Base-by-base conservation (phyloP, 2,797 vertebrate genomes). In the Novumbra hubbsi region DNA sequence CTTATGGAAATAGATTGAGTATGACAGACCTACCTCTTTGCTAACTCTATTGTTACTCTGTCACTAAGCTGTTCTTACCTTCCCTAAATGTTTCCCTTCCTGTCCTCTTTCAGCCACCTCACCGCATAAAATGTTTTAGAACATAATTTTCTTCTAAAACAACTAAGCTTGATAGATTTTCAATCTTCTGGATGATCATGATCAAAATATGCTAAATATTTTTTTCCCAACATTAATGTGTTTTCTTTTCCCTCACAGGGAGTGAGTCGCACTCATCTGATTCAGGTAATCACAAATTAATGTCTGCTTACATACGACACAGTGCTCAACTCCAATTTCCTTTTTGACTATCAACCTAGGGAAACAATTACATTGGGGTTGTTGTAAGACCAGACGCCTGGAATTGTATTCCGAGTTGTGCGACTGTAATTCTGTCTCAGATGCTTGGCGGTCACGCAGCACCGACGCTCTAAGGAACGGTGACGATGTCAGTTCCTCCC, bases 181-280 rank as follows among this genome's bases (percentile, higher is more conserved):
- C 8, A 27, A 27, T 2, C 55, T 24, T 12, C n/a, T 60, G 55
- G 24, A 27, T 12, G n/a, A n/a, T n/a, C n/a, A n/a, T n/a, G n/a
- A n/a, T n/a, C n/a, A n/a, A n/a, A n/a, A n/a, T n/a, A n/a, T n/a
- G n/a, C n/a, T n/a, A n/a, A n/a, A n/a, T n/a, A n/a, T n/a, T n/a
- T n/a, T 49, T 45, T 27, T 19, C 34, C 8, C 65, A 30, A 27
- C 48, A 8, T 21, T 5, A 60, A 52, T 19, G n/a, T 86, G 12
- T 83, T 68, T 9, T 82, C 88, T 88, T 71, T 88, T 86, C 88
- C 75, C 84, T 81, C 83, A 52, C 89, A 99, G 98, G 96, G 62
- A 94, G 93, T 92, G 97, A 97, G 84, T 94, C 94, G 87, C 95
- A 95, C 78, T 96, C 95, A 75, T 92, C 95, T 88, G 98, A 99